Evolutionary conservation across 2,888 invertebrate genomes (phyloP), one percentile per base, ranked within the genome.

Genomic region (Caenorhabditis imperialis): DNA sequence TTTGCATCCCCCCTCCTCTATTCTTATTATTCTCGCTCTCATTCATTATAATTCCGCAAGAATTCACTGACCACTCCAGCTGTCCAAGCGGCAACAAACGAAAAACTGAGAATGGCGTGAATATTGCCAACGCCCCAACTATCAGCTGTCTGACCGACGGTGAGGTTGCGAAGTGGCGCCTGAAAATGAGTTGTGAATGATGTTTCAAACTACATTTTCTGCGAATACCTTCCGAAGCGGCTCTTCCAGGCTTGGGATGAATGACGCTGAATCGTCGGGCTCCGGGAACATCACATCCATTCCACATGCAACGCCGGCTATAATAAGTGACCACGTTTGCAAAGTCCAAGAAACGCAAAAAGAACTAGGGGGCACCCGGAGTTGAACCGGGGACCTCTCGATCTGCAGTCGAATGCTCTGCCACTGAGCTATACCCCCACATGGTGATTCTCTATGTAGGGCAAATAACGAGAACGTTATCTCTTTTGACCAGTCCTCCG

Each of bases 41-140:
- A n/a, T 14, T 12, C 27, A 23, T 45, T 6, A 23, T 25, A n/a
- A 45, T 30, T 45, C 8, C 18, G 20, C 18, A 40, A 12, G 12
- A 50, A 51, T 42, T 55, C 14, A 63, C 81, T 75, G 20, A 81
- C 76, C 63, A 86, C 86, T 55, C 85, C 86, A 22, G 86, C 83
- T 35, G 81, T 86, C 86, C 86, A 86, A 12, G 86, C 77, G 44
- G 84, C 75, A 54, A 86, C 80, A 62, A 85, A 83, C 12, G 79
- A 65, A 47, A 85, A 83, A 0, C 82, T 80, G 22, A 86, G 63
- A 10, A 77, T 50, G 38, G 62, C 69, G 35, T 72, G 70, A 40
- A 69, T 58, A 50, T 55, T 74, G 23, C 55, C 70, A 61, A 16
- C 38, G 16, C 51, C 57, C 16, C 23, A 44, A 23, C 50, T 55